A percentile compares a stretch with the other conserved stretches of the same genome.
phyloP scores from a whole-genome alignment of 1,140 invertebrate genomes.

The Cydia amplana region DNA sequence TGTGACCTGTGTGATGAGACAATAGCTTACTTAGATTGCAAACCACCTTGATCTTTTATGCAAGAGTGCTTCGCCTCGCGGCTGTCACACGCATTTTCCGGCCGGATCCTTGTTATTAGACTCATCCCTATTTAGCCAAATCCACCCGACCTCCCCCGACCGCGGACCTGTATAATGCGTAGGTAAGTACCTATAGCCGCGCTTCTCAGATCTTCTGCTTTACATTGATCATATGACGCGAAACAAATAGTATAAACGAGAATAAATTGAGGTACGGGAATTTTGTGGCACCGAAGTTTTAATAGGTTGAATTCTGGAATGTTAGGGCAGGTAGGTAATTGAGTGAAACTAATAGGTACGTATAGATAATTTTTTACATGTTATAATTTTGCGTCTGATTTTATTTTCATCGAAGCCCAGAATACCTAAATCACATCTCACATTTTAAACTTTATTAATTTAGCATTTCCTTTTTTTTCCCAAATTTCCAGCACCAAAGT shows the following conservation, averaged over 20 bases:
- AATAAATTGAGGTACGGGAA: constrained; percentile 2
- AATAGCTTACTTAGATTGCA: too few relatives aligned
- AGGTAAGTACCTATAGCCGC: background rate
- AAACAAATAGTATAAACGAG: background rate
- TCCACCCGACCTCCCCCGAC: constrained; percentile 4
- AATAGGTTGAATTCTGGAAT: background rate
- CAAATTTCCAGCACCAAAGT: too few relatives aligned
- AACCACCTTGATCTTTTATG: too few relatives aligned
- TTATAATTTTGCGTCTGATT: background rate
- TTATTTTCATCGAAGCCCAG: background rate
- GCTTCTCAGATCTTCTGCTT: constrained; percentile 3
- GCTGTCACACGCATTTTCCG: background rate
- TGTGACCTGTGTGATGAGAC: background rate
- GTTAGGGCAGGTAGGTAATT: background rate
- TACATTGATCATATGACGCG: constrained; percentile 13
- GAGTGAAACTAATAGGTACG: background rate
- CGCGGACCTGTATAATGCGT: constrained; percentile 2
- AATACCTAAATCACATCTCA: too few relatives aligned
- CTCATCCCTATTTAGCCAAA: constrained; percentile 18
- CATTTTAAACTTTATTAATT: too few relatives aligned
- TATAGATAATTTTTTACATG: background rate
- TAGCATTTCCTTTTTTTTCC: too few relatives aligned
- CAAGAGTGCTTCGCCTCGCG: too few relatives aligned
- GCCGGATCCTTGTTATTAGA: background rate
- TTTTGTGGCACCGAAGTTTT: constrained; percentile 3